Evolutionary conservation across 1,140 invertebrate species (phyloP), one percentile per base, ranked within the genome.

Genomic region (Saxidomus purpurata): DNA sequence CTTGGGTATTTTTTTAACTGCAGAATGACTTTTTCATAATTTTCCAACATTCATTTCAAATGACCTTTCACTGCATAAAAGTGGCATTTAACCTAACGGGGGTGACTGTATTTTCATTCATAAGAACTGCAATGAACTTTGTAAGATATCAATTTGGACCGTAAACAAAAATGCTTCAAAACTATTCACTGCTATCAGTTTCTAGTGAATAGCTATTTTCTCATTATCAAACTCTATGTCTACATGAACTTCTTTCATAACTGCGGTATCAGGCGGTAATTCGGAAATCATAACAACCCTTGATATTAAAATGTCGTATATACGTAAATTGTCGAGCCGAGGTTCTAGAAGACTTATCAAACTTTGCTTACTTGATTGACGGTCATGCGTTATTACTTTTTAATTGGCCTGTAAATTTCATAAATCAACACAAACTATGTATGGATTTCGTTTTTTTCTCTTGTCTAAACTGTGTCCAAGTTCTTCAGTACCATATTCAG

Each of bases 91-190:
- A n/a, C n/a, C n/a, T n/a, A n/a, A n/a, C n/a, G n/a, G n/a, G n/a
- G n/a, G n/a, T n/a, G n/a, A n/a, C n/a, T n/a, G n/a, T n/a, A n/a
- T n/a, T n/a, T 47, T 43, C 74, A 22, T 43, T 77, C 38, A 28
- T 77, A 47, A 28, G n/a, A 43, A 69, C 15, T 13, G n/a, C n/a
- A 31, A 17, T 31, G 47, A 47, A 43, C 17, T 4, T 36, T n/a
- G 1, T 74, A 74, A 77, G 22, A 47, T 77, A 40, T 40, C 36
- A n/a, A 47, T 34, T 77, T 43, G 34, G 74, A 77, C 28, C 47
- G 38, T 43, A 17, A 0, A 47, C 34, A 77, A 49, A 77, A 47
- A 47, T 74, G 59, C n/a, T 63, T 63, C 59, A 63, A 63, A 63
- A 28, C 8, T 63, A 28, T n/a, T 63, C 59, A 11, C 25, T 8